Percentiles rank a stretch among this genome's conserved stretches.
Conservation (phyloP, 1,140 invertebrate genomes). For the Diachasma alloeum region DNA sequence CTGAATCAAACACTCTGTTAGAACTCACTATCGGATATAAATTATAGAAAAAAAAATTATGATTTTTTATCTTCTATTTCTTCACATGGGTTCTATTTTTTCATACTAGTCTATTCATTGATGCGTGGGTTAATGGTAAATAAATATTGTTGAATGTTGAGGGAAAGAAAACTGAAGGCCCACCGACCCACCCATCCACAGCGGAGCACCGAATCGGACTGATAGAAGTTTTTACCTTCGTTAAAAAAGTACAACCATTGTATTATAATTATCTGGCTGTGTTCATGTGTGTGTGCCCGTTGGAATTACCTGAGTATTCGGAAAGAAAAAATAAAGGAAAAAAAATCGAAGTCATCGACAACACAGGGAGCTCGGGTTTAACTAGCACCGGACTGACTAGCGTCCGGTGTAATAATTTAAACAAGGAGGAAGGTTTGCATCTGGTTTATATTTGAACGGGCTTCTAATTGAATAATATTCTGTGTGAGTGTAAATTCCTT, state of each 20-base stretch:
- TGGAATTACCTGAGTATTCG: not conserved
- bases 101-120: not conserved
- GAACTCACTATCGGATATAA: not conserved
- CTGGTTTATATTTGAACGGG: not conserved
- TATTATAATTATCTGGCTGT: conserved; percentile 48
- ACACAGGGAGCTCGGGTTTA: not conserved
- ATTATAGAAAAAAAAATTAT: too few relatives aligned
- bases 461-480: not conserved
- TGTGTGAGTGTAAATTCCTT: not conserved
- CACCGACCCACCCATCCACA: conserved; percentile 44
- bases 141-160: not conserved
- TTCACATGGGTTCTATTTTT: not conserved
- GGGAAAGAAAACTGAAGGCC: not conserved
- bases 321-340: not conserved
- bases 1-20: not conserved
- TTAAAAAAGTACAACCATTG: conserved; percentile 42
- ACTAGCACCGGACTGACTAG: not conserved
- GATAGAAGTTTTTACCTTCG: conserved; percentile 34
- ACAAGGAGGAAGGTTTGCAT: not conserved
- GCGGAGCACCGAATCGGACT: conserved; percentile 44
- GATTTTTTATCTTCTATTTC: not conserved
- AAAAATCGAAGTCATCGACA: not conserved
- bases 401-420: not conserved
- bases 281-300: not conserved
- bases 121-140: not conserved